Percentiles rank a stretch among this genome's conserved stretches.
Conservation (phyloP, 2,113 vertebrate species). For the Rhinopomastus cyanomelas region DNA sequence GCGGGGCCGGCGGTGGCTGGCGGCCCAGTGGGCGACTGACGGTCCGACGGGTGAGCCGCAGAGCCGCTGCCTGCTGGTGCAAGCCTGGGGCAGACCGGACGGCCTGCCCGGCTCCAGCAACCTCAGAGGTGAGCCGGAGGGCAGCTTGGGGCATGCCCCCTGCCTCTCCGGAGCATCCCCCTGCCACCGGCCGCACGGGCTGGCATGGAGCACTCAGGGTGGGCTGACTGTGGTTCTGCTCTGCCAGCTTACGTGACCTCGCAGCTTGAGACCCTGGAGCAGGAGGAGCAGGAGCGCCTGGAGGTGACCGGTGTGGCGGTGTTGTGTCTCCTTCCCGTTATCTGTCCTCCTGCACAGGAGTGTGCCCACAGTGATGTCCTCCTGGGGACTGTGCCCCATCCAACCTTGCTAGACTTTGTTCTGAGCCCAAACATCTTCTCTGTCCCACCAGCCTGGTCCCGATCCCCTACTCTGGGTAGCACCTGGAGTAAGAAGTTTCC, state of each 20-base stretch:
- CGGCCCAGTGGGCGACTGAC: conserved; percentile 68
- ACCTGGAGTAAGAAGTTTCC: neutral
- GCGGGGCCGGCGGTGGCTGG: conserved; percentile 75
- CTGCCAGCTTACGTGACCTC: conserved; percentile 25
- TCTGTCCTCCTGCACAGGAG: no score
- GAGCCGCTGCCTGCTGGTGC: conserved; percentile 75
- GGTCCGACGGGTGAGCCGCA: conserved; percentile 1
- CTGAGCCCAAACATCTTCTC: neutral
- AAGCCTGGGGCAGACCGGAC: conserved; percentile 70
- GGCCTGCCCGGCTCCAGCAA: conserved; percentile 76
- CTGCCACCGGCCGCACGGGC: rapidly evolving
- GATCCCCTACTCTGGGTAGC: neutral
- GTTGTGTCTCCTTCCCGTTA: neutral
- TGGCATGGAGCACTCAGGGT: neutral
- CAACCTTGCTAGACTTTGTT: neutral
- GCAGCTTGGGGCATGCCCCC: no score
- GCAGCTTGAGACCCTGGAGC: conserved; percentile 53
- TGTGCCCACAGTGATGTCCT: neutral
- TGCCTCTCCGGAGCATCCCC: neutral
- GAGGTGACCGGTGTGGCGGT: neutral
- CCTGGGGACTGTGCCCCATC: neutral
- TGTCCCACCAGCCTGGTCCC: neutral
- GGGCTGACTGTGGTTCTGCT: neutral
- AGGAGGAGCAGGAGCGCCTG: conserved; percentile 35
- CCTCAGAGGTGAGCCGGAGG: conserved; percentile 74